A percentile compares a stretch with the other conserved stretches of the same genome.
Evolutionary conservation across 2,113 vertebrate species (phyloP).

Genomic region (Ranitomeya variabilis): DNA sequence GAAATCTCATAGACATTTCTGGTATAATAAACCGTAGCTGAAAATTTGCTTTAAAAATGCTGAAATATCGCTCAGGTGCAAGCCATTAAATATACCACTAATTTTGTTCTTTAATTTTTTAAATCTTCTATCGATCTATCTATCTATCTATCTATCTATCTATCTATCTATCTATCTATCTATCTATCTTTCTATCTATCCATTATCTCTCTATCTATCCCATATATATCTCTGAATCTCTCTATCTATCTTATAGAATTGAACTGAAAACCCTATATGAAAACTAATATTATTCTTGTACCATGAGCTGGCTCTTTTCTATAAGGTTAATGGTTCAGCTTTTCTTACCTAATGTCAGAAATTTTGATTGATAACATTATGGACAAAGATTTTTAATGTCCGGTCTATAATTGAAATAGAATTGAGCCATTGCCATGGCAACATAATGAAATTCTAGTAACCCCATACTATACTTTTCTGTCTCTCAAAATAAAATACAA

Average conservation of each 20-base stretch:
- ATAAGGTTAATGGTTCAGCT: neutral
- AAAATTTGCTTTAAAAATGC: too few species aligned
- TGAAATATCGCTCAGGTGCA: too few species aligned
- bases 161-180: neutral
- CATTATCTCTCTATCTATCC: neutral
- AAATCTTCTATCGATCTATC: slow-evolving; percentile 1
- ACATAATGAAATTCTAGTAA: slow-evolving; percentile 53
- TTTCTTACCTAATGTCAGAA: neutral
- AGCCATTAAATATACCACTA: too few species aligned
- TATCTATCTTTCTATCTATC: neutral
- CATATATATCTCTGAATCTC: neutral
- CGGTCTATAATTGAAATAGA: slow-evolving; percentile 62
- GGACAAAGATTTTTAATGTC: slow-evolving; percentile 39
- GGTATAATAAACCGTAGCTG: too few species aligned
- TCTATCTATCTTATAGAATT: too few species aligned
- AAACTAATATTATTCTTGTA: neutral
- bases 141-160: neutral
- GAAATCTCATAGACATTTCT: too few species aligned
- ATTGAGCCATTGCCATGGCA: slow-evolving; percentile 65
- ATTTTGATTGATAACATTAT: slow-evolving; percentile 37
- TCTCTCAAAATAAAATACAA: slow-evolving; percentile 58
- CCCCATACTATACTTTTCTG: slow-evolving; percentile 28
- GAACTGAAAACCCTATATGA: neutral
- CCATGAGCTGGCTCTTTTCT: neutral
- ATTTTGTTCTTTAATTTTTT: too few species aligned